Evolutionary conservation across 2,113 vertebrate species (phyloP).

Genomic region (Oriolus oriolus): DNA sequence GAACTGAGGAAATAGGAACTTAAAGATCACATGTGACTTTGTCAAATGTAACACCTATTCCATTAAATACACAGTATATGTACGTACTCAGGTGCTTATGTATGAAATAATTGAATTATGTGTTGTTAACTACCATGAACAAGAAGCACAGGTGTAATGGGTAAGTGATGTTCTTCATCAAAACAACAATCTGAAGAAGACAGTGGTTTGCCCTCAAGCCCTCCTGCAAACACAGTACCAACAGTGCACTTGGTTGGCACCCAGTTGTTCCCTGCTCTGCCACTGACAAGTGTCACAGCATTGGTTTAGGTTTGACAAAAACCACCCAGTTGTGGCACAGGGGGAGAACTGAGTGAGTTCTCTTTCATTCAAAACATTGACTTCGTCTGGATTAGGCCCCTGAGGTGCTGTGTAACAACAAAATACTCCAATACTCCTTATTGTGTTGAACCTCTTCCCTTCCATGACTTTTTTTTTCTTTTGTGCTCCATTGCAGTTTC

Average conservation of each 20-base stretch:
- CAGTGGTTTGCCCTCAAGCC: not conserved
- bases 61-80: not conserved
- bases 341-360: not conserved
- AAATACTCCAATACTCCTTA: not conserved
- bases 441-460: not conserved
- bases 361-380: not conserved
- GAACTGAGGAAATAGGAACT: not conserved
- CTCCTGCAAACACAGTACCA: not conserved
- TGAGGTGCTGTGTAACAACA: not conserved
- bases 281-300: not conserved
- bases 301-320: not conserved
- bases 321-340: accelerated
- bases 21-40: not conserved
- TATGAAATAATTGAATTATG: not conserved
- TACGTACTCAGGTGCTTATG: not conserved
- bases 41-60: not conserved
- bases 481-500: not conserved
- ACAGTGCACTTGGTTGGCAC: not conserved
- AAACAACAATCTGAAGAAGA: not conserved
- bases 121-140: not conserved
- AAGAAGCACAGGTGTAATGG: not conserved
- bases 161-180: not conserved
- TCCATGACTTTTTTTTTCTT: too few species aligned
- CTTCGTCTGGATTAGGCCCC: not conserved
- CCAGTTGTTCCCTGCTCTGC: not conserved